Percentiles rank a stretch among this genome's conserved stretches.
Evolutionary conservation across 2,888 invertebrate species (phyloP).

Genomic region (Dinocampus coccinellae): DNA sequence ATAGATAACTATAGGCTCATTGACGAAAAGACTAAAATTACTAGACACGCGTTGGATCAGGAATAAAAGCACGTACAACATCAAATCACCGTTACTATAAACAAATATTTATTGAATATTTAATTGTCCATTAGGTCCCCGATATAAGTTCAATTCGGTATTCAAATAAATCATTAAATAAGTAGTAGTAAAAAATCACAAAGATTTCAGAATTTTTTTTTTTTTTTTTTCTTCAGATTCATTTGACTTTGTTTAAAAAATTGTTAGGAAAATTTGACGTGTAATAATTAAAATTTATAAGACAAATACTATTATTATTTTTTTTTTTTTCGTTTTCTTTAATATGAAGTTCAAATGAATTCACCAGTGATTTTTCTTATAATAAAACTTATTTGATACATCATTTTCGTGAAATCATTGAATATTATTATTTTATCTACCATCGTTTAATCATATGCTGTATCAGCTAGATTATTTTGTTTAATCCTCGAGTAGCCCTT

Average conservation of each 20-base stretch:
- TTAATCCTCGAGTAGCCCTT: conserved; percentile 28
- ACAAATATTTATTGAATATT: conserved; percentile 51
- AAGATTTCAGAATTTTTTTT: conserved; percentile 14
- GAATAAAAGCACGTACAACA: conserved; percentile 19
- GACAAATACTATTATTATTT: conserved; percentile 39
- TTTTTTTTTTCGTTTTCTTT: not conserved
- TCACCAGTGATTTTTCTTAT: conserved; percentile 35
- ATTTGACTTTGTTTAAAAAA: conserved; percentile 7
- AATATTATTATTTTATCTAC: conserved; percentile 44
- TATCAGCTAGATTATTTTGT: conserved; percentile 45
- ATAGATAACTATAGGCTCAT: conserved; percentile 5
- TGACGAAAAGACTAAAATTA: too few species aligned
- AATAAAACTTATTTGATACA: conserved; percentile 45
- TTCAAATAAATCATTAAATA: conserved; percentile 1
- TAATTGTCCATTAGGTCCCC: conserved; percentile 44
- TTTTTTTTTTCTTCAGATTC: conserved; percentile 9
- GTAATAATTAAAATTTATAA: conserved; percentile 41
- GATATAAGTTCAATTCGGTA: conserved; percentile 40
- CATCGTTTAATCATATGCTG: conserved; percentile 45
- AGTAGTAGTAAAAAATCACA: conserved; percentile 6
- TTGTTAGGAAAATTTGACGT: conserved; percentile 15
- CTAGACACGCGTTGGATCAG: too few species aligned
- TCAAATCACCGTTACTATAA: conserved; percentile 42
- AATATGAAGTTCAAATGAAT: not conserved
- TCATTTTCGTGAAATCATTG: conserved; percentile 46